Base-by-base conservation (phyloP, 1,140 invertebrate species). In the Bombus haemorrhoidalis region DNA sequence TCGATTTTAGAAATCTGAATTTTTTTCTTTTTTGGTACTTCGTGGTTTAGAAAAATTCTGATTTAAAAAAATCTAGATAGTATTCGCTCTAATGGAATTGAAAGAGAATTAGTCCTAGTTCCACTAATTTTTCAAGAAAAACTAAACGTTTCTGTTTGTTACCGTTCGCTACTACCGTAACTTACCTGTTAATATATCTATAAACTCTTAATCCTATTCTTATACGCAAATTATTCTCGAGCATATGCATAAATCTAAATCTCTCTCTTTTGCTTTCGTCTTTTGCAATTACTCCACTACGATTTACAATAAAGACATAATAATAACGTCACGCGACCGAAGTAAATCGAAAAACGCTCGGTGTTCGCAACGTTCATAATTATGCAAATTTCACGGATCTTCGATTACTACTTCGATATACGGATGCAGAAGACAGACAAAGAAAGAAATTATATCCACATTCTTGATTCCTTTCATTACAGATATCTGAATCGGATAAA, bases 1-100 rank as follows among this genome's bases (percentile, higher is more conserved):
- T 47, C n/a, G 41, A 73, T 9, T 74, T 53, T 74, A 74, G 73
- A 74, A 74, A 74, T 47, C n/a, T n/a, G 41, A 28, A 43, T 47
- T 73, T 73, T 73, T 73, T 43, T 15, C 13, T 2, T 25, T 2
- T 18, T n/a, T 5, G 28, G 41, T 8, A 18, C 43, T 47, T 73
- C 8, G 41, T 18, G 71, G 9, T 8, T 53, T 53, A 8, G 15
- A 15, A n/a, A 22, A 13, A 43, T 73, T n/a, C 10, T 12, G 10
- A 62, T n/a, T 62, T n/a, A 5, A 53, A 53, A 2, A 8, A 8
- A 53, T 53, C 18, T 8, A 22, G 1, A 1, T 6, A 53, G 1
- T 18, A 22, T 53, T 53, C 6, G 12, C 18, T 47, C 6, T 47
- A 47, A 47, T 18, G 47, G 15, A 5, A 47, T 47, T 18, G 47